phyloP scores from a whole-genome alignment of 2,888 invertebrate species.

The Lepeophtheirus nordmannii region DNA sequence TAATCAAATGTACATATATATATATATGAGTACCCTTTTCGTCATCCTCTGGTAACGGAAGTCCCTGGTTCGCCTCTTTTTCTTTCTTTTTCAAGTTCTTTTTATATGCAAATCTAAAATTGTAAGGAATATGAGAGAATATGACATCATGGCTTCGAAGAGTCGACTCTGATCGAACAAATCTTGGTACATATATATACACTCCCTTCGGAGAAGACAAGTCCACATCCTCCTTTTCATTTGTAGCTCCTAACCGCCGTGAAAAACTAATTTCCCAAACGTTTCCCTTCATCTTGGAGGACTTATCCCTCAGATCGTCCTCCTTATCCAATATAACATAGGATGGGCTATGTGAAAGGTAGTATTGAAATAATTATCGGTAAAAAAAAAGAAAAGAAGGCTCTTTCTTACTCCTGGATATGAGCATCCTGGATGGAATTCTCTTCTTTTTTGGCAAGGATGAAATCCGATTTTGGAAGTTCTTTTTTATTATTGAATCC shows the following conservation, averaged over 20 bases:
- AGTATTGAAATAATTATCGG: neutral
- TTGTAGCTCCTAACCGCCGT: neutral
- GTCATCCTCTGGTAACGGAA: neutral
- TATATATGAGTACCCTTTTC: neutral
- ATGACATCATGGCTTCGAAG: neutral
- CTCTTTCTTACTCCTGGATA: neutral
- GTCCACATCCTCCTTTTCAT: neutral
- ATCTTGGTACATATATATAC: neutral
- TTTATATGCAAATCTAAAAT: neutral
- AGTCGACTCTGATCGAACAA: neutral
- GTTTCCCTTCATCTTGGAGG: neutral
- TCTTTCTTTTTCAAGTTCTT: neutral
- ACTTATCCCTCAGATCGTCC: neutral
- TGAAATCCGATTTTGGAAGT: neutral
- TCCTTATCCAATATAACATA: neutral
- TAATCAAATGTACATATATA: too few species aligned
- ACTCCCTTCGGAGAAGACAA: neutral
- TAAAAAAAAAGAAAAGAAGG: neutral
- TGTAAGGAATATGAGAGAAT: neutral
- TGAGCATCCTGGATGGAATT: neutral
- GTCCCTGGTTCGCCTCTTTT: too few species aligned
- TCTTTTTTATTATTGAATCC: neutral
- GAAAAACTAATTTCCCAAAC: neutral
- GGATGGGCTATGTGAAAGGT: neutral
- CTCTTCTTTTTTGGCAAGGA: neutral